Base-by-base conservation (phyloP, 2,888 invertebrate genomes). In the Andrena dorsata region DNA sequence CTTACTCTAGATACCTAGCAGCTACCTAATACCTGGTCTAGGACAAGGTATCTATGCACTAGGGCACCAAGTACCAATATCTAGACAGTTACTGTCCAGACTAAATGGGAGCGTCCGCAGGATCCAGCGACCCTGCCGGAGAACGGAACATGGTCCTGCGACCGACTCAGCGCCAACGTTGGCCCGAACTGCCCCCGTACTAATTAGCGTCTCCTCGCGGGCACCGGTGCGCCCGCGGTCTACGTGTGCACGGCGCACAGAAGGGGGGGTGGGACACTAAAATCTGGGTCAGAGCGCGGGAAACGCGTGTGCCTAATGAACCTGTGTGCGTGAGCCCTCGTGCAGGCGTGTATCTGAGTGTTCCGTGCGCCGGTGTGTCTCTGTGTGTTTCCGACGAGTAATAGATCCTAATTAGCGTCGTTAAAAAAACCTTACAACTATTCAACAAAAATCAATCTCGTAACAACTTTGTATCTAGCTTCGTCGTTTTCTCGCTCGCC, bases 351-450 rank as follows among this genome's bases (percentile, higher is more conserved):
- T 35, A 32, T 47, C 13, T 32, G 23, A 7, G 49, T 23, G 56
- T 56, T 41, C 35, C 41, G 58, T 47, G 28, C 23, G n/a, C 23
- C 23, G 20, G 35, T 72, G 26, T 32, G 32, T 20, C 10, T 63
- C 51, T 70, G n/a, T 66, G 20, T 56, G 5, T 56, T 63, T 60
- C 51, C 80, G 77, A 82, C 89, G 86, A 84, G 88, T 90, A 90
- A 91, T 91, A 90, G 90, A 89, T 86, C 86, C 90, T 92, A 92
- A 90, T 88, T 90, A 91, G 90, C 91, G 82, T 91, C 89, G 87
- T 93, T 93, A 93, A 91, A 93, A 93, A 93, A 93, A 90, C 83
- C 93, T 93, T 93, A 93, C 90, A 93, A 93, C 92, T 93, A 93
- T 92, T 93, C 89, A 93, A 93, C 93, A 92, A 92, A 93, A 93